Conservation (phyloP, 1,140 invertebrate species). For the Meloidogyne floridensis region DNA sequence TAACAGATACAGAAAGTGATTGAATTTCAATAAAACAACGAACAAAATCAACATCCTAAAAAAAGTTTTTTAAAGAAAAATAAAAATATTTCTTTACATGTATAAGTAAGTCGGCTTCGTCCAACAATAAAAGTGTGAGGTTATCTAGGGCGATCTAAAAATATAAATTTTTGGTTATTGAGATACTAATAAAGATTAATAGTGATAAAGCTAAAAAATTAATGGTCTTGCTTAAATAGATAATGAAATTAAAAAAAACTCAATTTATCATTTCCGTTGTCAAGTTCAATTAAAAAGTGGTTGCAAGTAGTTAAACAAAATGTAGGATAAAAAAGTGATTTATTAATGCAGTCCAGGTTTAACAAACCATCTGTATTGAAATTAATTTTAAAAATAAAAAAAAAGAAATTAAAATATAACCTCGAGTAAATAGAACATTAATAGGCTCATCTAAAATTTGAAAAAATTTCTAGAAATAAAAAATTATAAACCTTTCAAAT, state of each 20-base stretch:
- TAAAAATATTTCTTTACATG: neutral
- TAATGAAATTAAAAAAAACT: neutral
- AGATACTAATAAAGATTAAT: too few relatives aligned
- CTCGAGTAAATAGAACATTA: neutral
- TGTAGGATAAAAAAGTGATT: neutral
- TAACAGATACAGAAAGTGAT: neutral
- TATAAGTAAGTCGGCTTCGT: neutral
- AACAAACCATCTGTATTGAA: neutral
- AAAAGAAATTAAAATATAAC: neutral
- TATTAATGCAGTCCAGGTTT: neutral
- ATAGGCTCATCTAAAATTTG: neutral
- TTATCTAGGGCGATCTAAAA: neutral
- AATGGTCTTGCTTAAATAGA: too few relatives aligned
- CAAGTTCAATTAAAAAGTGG: neutral
- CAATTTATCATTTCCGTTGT: neutral
- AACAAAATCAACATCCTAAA: slow-evolving; percentile 7
- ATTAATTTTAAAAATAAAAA: neutral
- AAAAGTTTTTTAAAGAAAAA: neutral
- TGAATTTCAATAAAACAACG: neutral
- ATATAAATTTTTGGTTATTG: neutral
- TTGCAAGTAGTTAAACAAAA: slow-evolving; percentile 1
- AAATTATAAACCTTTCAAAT: neutral
- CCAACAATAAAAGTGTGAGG: neutral
- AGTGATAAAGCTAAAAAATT: too few relatives aligned
- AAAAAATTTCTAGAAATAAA: neutral